phyloP scores from a whole-genome alignment of 2,113 vertebrate species.

The Ammodytes dubius region DNA sequence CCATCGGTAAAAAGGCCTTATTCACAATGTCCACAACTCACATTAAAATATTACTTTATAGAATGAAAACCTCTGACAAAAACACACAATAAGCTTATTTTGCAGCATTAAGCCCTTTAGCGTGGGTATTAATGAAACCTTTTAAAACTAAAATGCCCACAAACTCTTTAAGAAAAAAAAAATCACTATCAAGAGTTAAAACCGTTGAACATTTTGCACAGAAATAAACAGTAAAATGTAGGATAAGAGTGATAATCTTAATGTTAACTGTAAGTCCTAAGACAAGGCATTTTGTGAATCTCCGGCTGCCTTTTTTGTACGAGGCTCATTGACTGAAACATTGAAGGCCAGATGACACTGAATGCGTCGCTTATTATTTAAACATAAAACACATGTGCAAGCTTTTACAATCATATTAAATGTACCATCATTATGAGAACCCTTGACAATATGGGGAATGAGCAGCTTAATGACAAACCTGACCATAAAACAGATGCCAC shows the following conservation, averaged over 20 bases:
- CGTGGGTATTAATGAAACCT: not conserved
- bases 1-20: constrained; percentile 15
- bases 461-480: not conserved
- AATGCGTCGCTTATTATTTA: not conserved
- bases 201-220: not conserved
- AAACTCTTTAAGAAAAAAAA: constrained; percentile 4
- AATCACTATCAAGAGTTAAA: not conserved
- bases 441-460: not conserved
- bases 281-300: not conserved
- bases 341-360: not conserved
- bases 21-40: constrained; percentile 17
- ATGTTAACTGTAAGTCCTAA: not conserved
- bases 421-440: not conserved
- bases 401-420: not conserved
- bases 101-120: constrained; percentile 20
- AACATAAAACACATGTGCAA: not conserved
- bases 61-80: constrained; percentile 8
- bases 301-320: not conserved
- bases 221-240: not conserved
- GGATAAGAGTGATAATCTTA: not conserved
- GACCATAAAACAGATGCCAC: not conserved
- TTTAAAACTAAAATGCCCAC: constrained; percentile 9
- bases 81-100: not conserved
- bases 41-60: constrained; percentile 28
- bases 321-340: not conserved